Base-by-base conservation (phyloP, 2,113 vertebrate species). In the Pelmatolapia mariae region DNA sequence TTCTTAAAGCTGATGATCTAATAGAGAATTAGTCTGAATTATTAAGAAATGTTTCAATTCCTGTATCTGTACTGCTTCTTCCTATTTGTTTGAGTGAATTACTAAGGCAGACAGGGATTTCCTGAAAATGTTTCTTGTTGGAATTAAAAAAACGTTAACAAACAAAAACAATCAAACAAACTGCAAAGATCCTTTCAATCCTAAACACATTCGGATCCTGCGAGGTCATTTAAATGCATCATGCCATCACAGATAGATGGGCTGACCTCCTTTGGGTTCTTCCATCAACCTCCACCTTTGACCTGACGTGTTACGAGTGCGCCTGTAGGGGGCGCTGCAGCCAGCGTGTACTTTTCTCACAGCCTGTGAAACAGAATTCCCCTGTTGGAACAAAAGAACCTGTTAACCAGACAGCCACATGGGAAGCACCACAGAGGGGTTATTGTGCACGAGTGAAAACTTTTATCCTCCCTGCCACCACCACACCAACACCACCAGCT, bases 371-470 rank as follows among this genome's bases (percentile, higher is more conserved):
- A 38, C 68, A 86, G 71, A 87, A 86, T 73, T 83, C 85, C 87
- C 81, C 43, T 16, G 61, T 5, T 36, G 86, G 92, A 94, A 95
- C 94, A 94, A 96, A 94, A 95, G 92, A 81, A 85, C 87, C 86
- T 86, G 92, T 91, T 94, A 85, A 94, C 56, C 90, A 92, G 87
- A 88, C 92, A 82, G 86, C 89, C 87, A 56, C 92, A 93, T 92
- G 90, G 89, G 86, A 93, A 91, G 87, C 86, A 50, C 83, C 88
- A 90, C 93, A 93, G 86, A 93, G 78, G 84, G 79, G 24, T 92
- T 89, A 92, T 93, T 95, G 90, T 94, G 91, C 73, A 78, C 73
- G 45, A 88, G 73, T 86, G 82, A 85, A 92, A 94, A 90, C 80
- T 84, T 86, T 94, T 83, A 40, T 85, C 47, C 61, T 73, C 5